phyloP scores from a whole-genome alignment of 2,888 invertebrate genomes.

The Tetranychus truncatus region DNA sequence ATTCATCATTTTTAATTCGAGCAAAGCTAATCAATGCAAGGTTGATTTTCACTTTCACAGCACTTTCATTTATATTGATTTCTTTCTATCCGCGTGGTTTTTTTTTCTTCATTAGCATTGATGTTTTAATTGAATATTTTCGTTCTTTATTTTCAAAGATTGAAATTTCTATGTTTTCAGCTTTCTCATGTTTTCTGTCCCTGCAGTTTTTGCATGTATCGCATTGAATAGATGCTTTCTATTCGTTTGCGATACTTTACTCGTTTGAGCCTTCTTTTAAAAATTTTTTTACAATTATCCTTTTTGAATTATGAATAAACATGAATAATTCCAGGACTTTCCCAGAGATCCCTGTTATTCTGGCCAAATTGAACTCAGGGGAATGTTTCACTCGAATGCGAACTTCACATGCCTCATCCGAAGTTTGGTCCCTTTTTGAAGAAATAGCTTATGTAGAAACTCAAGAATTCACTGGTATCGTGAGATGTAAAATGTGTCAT shows the following conservation, averaged over 20 bases:
- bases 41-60: background rate
- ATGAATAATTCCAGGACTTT: constrained; percentile 10
- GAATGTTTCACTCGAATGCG: constrained; percentile 18
- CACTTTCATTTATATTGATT: background rate
- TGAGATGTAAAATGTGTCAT: constrained; percentile 18
- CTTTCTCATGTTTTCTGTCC: background rate
- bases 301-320: no score
- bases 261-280: no score
- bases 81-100: background rate
- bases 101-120: background rate
- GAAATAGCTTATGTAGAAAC: constrained; percentile 17
- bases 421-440: constrained; percentile 20
- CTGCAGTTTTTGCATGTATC: no score
- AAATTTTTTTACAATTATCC: no score
- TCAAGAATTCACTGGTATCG: constrained; percentile 19
- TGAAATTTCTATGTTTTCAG: background rate
- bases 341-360: constrained; percentile 18
- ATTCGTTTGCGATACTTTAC: no score
- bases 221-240: no score
- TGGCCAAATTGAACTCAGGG: constrained; percentile 16
- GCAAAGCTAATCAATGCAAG: no score
- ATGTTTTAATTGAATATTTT: background rate
- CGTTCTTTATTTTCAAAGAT: background rate
- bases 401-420: constrained; percentile 17
- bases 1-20: no score